Evolutionary conservation across 1,140 invertebrate genomes (phyloP).

Genomic region (Belonocnema kinseyi): DNA sequence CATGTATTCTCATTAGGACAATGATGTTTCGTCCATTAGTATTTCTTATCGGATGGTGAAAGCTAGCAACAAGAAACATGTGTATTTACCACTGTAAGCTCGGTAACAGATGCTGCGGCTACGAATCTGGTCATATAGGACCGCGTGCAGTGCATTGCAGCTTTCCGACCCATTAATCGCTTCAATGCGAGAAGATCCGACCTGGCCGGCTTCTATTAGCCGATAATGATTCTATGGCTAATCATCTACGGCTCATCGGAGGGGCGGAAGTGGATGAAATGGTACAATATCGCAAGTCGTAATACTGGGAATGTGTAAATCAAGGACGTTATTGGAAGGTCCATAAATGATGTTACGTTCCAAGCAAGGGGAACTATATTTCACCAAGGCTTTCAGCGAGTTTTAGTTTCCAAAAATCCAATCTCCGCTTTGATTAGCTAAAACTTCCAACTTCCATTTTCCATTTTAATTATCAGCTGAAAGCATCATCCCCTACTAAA

Average conservation of each 20-base stretch:
- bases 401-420: conserved; percentile 5
- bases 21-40: too few species aligned
- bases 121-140: conserved; percentile 24
- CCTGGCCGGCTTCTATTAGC: conserved; percentile 15
- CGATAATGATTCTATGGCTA: conserved; percentile 42
- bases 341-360: conserved; percentile 10
- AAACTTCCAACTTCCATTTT: not conserved
- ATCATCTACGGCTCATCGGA: conserved; percentile 33
- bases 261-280: conserved; percentile 1
- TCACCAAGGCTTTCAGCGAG: not conserved
- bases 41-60: too few species aligned
- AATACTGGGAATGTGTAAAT: conserved; percentile 27
- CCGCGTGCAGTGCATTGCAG: conserved; percentile 24
- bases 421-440: conserved; percentile 16
- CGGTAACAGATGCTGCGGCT: conserved; percentile 31
- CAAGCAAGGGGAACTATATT: not conserved
- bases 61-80: too few species aligned
- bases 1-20: too few species aligned
- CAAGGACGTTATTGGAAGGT: conserved; percentile 18
- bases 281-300: conserved; percentile 19
- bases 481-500: not conserved
- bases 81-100: not conserved
- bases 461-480: not conserved
- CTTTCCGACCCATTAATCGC: conserved; percentile 40
- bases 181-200: conserved; percentile 33